Conservation (phyloP, 2,797 vertebrate species). For the Phalanger gymnotis region DNA sequence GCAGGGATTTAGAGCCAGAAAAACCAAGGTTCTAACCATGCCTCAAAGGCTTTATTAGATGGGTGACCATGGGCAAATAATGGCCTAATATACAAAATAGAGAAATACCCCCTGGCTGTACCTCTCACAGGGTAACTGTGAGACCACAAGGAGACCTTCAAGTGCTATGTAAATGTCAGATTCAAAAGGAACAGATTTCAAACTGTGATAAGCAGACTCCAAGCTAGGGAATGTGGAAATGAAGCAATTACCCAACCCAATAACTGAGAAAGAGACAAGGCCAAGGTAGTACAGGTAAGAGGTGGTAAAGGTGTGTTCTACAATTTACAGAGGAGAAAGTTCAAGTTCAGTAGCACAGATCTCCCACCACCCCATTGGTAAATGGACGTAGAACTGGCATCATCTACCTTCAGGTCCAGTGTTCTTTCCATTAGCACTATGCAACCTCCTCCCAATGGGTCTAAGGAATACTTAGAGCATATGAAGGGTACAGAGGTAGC, state of each 20-base stretch:
- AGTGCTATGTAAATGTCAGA: not conserved
- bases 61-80: not conserved
- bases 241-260: not conserved
- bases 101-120: not conserved
- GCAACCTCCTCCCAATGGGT: not conserved
- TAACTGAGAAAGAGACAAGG: not conserved
- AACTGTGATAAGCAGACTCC: not conserved
- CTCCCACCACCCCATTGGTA: not conserved
- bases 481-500: not conserved
- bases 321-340: not conserved
- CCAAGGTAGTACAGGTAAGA: too few species aligned
- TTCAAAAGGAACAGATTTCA: not conserved
- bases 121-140: not conserved
- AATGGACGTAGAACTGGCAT: not conserved
- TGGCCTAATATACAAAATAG: not conserved
- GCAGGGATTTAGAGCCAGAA: not conserved
- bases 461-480: not conserved
- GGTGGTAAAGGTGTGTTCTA: too few species aligned
- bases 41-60: not conserved
- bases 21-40: not conserved
- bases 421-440: not conserved
- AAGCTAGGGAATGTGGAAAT: not conserved
- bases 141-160: not conserved
- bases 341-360: not conserved
- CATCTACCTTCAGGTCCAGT: not conserved